phyloP scores from a whole-genome alignment of 2,888 invertebrate species.

The Drosophila borborema region DNA sequence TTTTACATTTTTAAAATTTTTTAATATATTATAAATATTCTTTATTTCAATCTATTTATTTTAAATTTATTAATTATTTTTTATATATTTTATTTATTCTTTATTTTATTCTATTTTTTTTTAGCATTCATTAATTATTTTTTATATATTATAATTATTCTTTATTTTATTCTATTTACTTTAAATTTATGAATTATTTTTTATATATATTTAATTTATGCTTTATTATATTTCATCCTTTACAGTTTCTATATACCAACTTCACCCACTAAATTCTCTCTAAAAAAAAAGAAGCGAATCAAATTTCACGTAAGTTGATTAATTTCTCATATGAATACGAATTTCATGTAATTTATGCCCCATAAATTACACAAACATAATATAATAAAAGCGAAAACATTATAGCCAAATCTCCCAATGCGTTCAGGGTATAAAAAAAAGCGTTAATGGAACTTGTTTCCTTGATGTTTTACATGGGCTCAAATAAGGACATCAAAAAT shows the following conservation, averaged over 20 bases:
- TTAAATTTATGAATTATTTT: no score
- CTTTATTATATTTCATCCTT: no score
- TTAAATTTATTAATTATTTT: no score
- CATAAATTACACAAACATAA: background rate
- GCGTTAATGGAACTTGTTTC: conserved; percentile 1
- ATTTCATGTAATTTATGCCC: background rate
- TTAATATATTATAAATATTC: no score
- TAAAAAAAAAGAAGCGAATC: background rate
- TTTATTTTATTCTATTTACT: no score
- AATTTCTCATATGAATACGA: background rate
- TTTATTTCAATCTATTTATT: no score
- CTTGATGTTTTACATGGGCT: conserved; percentile 10
- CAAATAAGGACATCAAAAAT: conserved; percentile 16
- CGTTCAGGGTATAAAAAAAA: background rate
- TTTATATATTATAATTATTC: no score
- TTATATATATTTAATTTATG: no score
- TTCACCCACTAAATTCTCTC: background rate
- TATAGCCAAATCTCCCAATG: background rate
- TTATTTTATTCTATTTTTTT: no score
- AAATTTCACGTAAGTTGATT: background rate
- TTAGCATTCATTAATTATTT: no score
- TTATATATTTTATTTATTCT: no score
- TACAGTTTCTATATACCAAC: background rate
- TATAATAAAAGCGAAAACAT: background rate
- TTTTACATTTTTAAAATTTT: no score